These are phyloP conservation scores for Apamea epomidion DNA, from an alignment of 2,888 invertebrate species.

Conservation along the genomic window DNA sequence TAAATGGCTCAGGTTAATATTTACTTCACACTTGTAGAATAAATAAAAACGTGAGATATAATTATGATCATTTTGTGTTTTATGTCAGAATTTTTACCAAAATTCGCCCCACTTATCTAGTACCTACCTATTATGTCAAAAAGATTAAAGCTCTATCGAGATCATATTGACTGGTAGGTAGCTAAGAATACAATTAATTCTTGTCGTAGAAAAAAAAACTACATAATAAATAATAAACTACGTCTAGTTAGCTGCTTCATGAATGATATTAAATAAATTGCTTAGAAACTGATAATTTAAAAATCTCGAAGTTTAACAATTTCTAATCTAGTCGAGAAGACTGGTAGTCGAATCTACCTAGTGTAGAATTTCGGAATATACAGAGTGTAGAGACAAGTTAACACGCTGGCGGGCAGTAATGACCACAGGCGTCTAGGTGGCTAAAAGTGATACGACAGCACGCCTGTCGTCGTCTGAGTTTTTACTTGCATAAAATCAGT, in stretches of 20 bases:
- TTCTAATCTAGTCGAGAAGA: conserved; percentile 2
- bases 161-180: conserved; percentile 62
- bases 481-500: no score
- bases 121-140: conserved; percentile 52
- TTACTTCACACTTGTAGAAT: conserved; percentile 13
- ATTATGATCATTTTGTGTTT: conserved; percentile 26
- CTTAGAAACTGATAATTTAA: conserved; percentile 20
- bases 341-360: conserved; percentile 11
- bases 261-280: conserved; percentile 15
- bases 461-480: no score
- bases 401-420: no score
- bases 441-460: no score
- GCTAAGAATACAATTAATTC: conserved; percentile 42
- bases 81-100: neutral
- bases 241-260: conserved; percentile 13
- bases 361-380: conserved; percentile 10
- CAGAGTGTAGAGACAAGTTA: conserved; percentile 19
- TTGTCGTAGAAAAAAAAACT: conserved; percentile 35
- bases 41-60: conserved; percentile 19
- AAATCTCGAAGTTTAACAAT: conserved; percentile 19
- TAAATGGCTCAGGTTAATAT: conserved; percentile 4
- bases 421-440: no score
- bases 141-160: conserved; percentile 65
- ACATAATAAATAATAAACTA: conserved; percentile 14
- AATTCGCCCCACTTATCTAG: conserved; percentile 28